These are phyloP conservation scores for Ophioderma brevispina DNA, from an alignment of 35 echinoderm and acorn worm genomes.

Conservation along the genomic window DNA sequence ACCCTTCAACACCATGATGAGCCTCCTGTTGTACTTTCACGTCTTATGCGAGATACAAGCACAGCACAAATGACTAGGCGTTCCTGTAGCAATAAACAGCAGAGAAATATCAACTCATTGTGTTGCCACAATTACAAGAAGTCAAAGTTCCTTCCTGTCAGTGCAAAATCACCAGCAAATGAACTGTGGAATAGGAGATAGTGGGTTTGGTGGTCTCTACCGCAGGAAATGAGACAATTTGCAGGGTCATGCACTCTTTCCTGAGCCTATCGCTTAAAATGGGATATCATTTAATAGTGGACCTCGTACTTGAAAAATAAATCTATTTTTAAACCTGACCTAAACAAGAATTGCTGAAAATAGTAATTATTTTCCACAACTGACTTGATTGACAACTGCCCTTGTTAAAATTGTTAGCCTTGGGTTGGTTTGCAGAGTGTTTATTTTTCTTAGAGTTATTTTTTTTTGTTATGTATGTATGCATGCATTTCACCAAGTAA, in stretches of 20 bases:
- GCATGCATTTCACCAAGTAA: no score
- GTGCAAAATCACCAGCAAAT: neutral
- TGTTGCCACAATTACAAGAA: neutral
- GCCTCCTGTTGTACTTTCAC: neutral
- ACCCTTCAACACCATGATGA: conserved; percentile 43
- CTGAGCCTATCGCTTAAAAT: no score
- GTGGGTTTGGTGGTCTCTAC: neutral
- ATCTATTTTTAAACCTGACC: no score
- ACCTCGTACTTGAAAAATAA: no score
- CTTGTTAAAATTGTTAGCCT: no score
- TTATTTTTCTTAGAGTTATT: no score
- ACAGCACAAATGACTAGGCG: neutral
- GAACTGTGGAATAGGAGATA: neutral
- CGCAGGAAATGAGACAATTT: conserved; percentile 7
- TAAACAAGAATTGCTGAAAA: no score
- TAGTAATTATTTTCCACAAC: no score
- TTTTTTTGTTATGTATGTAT: no score
- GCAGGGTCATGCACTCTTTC: neutral
- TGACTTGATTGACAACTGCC: no score
- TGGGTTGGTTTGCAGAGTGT: no score
- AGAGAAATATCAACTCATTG: neutral
- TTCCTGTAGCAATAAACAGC: neutral
- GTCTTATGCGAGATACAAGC: neutral
- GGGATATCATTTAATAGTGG: no score
- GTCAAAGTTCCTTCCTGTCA: neutral